Percentiles rank a stretch among this genome's conserved stretches.
Conservation (phyloP, 2,113 vertebrate species). For the Zosterops borbonicus region DNA sequence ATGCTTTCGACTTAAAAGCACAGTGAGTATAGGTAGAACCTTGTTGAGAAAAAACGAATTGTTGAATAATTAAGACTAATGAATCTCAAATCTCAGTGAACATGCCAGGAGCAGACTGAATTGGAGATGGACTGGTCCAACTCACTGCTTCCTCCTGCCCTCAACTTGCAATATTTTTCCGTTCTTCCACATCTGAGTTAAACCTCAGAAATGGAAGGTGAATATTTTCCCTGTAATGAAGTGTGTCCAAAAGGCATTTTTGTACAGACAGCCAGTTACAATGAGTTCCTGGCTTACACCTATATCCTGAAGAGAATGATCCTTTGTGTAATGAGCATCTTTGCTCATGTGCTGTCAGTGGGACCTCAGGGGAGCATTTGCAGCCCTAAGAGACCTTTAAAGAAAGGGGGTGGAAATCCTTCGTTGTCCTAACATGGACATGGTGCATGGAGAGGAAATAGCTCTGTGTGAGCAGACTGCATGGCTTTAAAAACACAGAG, state of each 20-base stretch:
- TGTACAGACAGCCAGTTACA: not conserved
- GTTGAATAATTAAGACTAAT: not conserved
- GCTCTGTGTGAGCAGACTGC: not conserved
- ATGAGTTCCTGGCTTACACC: not conserved
- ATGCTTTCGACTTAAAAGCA: not conserved
- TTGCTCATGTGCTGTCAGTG: not conserved
- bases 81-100: not conserved
- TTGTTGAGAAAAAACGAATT: not conserved
- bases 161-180: not conserved
- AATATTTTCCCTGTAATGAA: not conserved
- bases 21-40: not conserved
- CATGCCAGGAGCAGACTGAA: not conserved
- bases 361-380: not conserved
- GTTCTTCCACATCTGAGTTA: not conserved
- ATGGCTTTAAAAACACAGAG: not conserved
- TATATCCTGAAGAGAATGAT: not conserved
- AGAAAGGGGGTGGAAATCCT: not conserved
- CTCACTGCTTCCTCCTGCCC: not conserved
- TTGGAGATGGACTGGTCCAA: not conserved
- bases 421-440: not conserved
- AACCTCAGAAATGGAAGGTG: not conserved
- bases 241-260: not conserved
- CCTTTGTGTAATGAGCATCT: not conserved
- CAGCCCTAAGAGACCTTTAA: not conserved
- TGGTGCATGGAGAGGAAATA: not conserved